Evolutionary conservation across 2,797 vertebrate genomes (phyloP).

Genomic region (Darevskia nairensis): DNA sequence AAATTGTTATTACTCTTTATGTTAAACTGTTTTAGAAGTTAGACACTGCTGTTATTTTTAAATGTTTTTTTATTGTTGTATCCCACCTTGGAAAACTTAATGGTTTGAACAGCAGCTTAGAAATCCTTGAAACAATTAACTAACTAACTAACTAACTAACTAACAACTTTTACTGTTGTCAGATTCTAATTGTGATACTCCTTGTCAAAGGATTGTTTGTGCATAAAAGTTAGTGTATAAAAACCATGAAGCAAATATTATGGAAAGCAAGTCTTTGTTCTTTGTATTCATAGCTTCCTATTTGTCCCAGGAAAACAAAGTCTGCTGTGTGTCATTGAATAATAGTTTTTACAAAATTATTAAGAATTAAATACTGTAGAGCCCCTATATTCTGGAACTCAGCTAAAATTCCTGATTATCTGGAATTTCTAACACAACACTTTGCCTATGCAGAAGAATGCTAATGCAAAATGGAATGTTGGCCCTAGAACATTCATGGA

Average conservation of each 20-base stretch:
- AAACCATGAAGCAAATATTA: constrained; percentile 14
- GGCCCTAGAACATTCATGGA: not conserved
- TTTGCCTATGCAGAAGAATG: not conserved
- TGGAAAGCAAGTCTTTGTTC: constrained; percentile 30
- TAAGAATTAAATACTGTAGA: constrained; percentile 2
- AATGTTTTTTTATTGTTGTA: no score
- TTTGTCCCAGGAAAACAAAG: constrained; percentile 24
- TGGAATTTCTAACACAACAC: not conserved
- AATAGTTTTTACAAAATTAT: constrained; percentile 41
- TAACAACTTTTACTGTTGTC: constrained; percentile 26
- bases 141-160: not conserved
- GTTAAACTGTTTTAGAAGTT: no score
- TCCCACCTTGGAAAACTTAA: no score
- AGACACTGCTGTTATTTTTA: no score
- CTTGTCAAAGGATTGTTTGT: constrained; percentile 16
- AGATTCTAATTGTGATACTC: constrained; percentile 30
- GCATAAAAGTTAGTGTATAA: constrained; percentile 33
- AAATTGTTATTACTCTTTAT: not conserved
- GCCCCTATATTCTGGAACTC: constrained; percentile 14
- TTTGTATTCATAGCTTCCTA: constrained; percentile 37
- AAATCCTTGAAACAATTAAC: not conserved
- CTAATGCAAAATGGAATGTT: not conserved
- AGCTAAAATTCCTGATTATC: constrained; percentile 37
- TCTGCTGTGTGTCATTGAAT: constrained; percentile 20
- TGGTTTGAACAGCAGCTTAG: no score